Base-by-base conservation (phyloP, 53 echinoderm and acorn worm species). In the Zoroaster sp. region DNA sequence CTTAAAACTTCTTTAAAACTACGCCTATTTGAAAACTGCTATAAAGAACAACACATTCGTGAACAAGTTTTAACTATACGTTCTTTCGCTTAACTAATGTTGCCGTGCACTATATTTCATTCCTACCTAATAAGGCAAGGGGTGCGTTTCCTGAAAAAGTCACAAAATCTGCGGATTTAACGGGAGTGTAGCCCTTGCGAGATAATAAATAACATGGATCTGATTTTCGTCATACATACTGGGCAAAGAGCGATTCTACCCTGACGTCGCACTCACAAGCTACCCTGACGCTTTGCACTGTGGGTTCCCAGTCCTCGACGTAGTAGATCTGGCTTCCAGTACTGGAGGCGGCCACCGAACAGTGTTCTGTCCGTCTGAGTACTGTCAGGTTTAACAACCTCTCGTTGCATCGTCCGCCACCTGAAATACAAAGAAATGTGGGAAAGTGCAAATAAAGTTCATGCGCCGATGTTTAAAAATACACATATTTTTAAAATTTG, bases 201-300 rank as follows among this genome's bases (percentile, higher is more conserved):
- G 23, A 54, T 54, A 21, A 54, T 21, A 54, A 21, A 54, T 54
- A 6, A 1, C n/a, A 13, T 54, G n/a, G 55, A 2, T 21, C n/a
- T n/a, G n/a, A 25, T 23, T 35, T 35, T 39, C 25, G 81, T 81
- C 81, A 81, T 81, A 81, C 81, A 38, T 81, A 81, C 21, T 9
- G 1, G 15, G 81, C 87, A n/a, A 87, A 87, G 11, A 52, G 9
- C 10, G 94, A 91, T 12, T 78, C 52, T n/a, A 89, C 81, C 35
- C 86, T 66, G 41, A 94, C 45, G 86, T 94, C 94, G 66, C 94
- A 94, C 35, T 94, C 91, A 21, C 94, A 94, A 1, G 89, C 91
- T 4, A 94, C 94, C 7, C 92, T 63, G 12, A 92, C 72, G 28
- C 6, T 8, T 49, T 89, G 78, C 35, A 52, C 32, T 4, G 83